Evolutionary conservation across 2,888 invertebrate genomes (phyloP).

Genomic region (Plebejus anna): DNA sequence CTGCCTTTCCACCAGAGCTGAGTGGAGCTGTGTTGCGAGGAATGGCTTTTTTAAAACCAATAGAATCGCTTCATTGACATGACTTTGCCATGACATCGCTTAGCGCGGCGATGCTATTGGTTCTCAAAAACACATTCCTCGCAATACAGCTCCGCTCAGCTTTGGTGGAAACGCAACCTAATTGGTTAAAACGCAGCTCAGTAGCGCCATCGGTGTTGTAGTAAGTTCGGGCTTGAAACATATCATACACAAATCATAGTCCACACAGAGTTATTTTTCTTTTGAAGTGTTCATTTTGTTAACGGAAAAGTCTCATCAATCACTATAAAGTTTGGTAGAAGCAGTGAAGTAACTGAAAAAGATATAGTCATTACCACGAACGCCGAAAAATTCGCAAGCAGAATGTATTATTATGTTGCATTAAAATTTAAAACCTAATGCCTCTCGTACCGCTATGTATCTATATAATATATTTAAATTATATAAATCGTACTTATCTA

Average conservation of each 20-base stretch:
- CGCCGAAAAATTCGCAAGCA: neutral
- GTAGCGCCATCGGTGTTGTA: neutral
- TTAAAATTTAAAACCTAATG: slow-evolving; percentile 41
- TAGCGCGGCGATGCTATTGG: no score
- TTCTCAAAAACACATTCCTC: no score
- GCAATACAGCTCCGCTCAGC: no score
- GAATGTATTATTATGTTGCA: slow-evolving; percentile 32
- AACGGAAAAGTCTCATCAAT: neutral
- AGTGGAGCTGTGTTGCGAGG: no score
- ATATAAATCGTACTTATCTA: slow-evolving; percentile 42
- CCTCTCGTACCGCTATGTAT: slow-evolving; percentile 36
- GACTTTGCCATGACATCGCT: no score
- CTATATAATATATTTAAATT: slow-evolving; percentile 39
- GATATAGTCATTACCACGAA: neutral
- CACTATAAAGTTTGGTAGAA: neutral
- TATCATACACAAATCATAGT: neutral
- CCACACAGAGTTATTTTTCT: neutral
- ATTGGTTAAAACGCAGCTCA: neutral
- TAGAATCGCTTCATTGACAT: no score
- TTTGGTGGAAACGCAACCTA: neutral
- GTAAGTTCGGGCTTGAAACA: neutral
- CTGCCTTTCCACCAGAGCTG: no score
- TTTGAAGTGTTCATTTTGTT: neutral
- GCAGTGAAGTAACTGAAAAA: neutral
- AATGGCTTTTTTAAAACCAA: no score